Conservation (phyloP, 2,113 vertebrate genomes). For the Epinephelus moara region DNA sequence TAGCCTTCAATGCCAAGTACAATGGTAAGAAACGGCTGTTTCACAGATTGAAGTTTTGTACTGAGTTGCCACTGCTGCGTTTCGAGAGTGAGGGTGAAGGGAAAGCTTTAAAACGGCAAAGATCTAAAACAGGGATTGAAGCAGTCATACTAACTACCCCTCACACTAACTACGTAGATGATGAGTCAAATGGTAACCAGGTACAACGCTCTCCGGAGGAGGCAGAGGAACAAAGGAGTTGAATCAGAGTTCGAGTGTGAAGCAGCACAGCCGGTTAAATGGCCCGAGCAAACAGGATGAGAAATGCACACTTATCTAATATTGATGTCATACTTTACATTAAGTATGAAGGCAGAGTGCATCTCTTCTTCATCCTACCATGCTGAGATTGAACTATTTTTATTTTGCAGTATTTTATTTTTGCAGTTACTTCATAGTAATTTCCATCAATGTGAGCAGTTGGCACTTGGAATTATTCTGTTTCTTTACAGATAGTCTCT, state of each 20-base stretch:
- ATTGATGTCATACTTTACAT: conserved; percentile 36
- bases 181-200: conserved; percentile 50
- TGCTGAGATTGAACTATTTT: not conserved
- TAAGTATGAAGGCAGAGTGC: not conserved
- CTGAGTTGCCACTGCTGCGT: not conserved
- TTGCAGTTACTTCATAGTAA: too few relatives aligned
- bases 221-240: conserved; percentile 52
- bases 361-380: conserved; percentile 11
- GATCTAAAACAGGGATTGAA: not conserved
- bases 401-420: not conserved
- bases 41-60: not conserved
- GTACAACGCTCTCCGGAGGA: conserved; percentile 33
- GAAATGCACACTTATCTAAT: conserved; percentile 19
- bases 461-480: too few relatives aligned
- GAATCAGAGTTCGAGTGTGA: conserved; percentile 37
- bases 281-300: conserved; percentile 23
- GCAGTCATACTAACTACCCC: not conserved
- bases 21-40: not conserved
- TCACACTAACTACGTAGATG: conserved; percentile 1
- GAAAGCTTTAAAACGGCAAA: not conserved
- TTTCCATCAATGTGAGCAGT: too few relatives aligned
- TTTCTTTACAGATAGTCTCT: not conserved
- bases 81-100: not conserved
- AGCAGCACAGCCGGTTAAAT: conserved; percentile 26
- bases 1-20: not conserved